Evolutionary conservation across 2,797 vertebrate species (phyloP).

Genomic region (Vireo griseus): DNA sequence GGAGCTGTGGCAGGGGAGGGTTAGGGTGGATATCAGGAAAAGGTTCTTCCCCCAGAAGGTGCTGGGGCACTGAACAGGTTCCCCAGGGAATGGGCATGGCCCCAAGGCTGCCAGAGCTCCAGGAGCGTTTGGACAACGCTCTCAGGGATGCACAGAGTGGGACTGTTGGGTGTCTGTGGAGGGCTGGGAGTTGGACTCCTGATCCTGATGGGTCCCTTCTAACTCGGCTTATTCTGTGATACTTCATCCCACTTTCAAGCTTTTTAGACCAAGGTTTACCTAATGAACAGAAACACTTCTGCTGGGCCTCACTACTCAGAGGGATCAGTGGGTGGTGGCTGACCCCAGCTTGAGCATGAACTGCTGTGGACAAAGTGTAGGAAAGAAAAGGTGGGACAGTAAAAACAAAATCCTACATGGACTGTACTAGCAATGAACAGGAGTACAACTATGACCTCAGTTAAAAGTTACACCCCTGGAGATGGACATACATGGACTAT

Average conservation of each 20-base stretch:
- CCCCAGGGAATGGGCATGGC: accelerated
- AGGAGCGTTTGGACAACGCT: accelerated
- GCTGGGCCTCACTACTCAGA: not conserved
- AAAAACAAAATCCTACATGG: not conserved
- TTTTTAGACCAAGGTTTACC: not conserved
- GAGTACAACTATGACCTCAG: not conserved
- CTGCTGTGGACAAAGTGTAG: not conserved
- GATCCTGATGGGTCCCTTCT: not conserved
- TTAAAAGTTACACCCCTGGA: not conserved
- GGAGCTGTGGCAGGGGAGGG: not conserved
- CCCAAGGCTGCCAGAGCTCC: not conserved
- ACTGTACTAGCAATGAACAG: not conserved
- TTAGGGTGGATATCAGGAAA: accelerated
- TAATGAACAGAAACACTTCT: not conserved
- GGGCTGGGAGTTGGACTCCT: not conserved
- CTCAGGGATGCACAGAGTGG: not conserved
- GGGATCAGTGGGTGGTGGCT: not conserved
- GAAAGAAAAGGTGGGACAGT: not conserved
- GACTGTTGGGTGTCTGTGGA: not conserved
- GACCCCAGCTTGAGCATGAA: not conserved
- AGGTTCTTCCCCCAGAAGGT: not conserved
- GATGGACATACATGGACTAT: not conserved
- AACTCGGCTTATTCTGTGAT: not conserved
- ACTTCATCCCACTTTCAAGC: not conserved
- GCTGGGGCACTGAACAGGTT: accelerated